Percentiles rank a stretch among this genome's conserved stretches.
phyloP scores from a whole-genome alignment of 2,888 invertebrate genomes.

The Argyresthia goedartella region DNA sequence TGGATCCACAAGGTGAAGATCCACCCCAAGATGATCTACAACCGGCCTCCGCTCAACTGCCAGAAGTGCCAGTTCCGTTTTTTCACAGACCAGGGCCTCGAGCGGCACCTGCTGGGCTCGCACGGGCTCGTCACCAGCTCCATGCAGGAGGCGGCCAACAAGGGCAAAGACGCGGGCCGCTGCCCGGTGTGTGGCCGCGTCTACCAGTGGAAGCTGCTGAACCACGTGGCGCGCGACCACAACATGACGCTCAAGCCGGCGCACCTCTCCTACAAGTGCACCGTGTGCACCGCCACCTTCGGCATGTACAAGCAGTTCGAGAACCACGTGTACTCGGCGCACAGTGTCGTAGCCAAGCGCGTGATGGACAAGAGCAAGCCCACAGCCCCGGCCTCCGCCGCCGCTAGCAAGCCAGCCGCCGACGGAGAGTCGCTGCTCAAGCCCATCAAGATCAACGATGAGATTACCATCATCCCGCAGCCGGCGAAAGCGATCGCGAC shows the following conservation, averaged over 20 bases:
- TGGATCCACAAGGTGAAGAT: constrained; percentile 98
- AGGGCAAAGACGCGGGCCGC: constrained; percentile 92
- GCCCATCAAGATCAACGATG: constrained; percentile 90
- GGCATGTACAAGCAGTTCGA: constrained; percentile 97
- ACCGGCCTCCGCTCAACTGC: constrained; percentile 93
- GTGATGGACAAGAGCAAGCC: constrained; percentile 83
- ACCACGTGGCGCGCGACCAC: constrained; percentile 93
- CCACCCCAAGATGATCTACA: constrained; percentile 96
- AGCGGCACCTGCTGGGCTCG: constrained; percentile 93
- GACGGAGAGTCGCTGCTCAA: constrained; percentile 82
- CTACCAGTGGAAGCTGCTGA: constrained; percentile 93
- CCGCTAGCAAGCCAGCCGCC: too few species aligned
- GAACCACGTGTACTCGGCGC: constrained; percentile 93
- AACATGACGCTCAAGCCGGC: constrained; percentile 93
- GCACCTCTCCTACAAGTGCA: constrained; percentile 94
- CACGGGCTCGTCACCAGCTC: constrained; percentile 96
- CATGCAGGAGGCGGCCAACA: constrained; percentile 96
- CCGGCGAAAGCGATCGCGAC: constrained; percentile 73
- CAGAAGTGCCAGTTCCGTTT: constrained; percentile 96
- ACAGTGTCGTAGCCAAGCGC: constrained; percentile 90
- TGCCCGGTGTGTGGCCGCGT: constrained; percentile 96
- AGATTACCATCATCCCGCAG: constrained; percentile 93
- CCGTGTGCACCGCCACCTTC: constrained; percentile 94
- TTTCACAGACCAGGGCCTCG: constrained; percentile 97
- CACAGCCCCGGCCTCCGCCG: constrained; percentile 26